Conservation (phyloP, 1,140 invertebrate genomes). For the Brachionus sp. region DNA sequence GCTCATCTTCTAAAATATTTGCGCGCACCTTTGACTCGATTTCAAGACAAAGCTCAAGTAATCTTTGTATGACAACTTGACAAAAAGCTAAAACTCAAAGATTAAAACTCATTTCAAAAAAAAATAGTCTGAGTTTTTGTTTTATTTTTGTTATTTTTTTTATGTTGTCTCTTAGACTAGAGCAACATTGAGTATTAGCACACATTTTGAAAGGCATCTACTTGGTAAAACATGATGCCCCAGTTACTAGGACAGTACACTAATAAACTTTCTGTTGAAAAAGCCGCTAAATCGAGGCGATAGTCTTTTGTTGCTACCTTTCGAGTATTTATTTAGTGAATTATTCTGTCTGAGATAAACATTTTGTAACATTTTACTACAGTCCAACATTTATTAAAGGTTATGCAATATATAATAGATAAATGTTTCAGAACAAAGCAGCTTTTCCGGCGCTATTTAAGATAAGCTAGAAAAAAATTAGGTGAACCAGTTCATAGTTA, state of each 20-base stretch:
- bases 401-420: conserved; percentile 1
- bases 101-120: conserved; percentile 36
- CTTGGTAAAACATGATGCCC: not conserved
- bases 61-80: not conserved
- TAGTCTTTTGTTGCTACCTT: not conserved
- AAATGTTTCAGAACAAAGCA: conserved; percentile 25
- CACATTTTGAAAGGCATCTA: not conserved
- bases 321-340: conserved; percentile 34
- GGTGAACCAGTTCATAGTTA: conserved; percentile 5
- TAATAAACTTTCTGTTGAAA: conserved; percentile 3
- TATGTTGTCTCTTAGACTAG: not conserved
- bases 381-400: not conserved
- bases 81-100: not conserved
- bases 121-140: not conserved
- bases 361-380: not conserved
- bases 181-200: not conserved
- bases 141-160: not conserved
- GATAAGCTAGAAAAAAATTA: not conserved
- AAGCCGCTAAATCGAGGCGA: conserved; percentile 15
- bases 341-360: not conserved
- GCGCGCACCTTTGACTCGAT: conserved; percentile 4
- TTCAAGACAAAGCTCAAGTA: conserved; percentile 9
- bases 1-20: not conserved
- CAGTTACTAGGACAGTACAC: not conserved
- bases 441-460: no score